Percentiles rank a stretch among this genome's conserved stretches.
phyloP scores from a whole-genome alignment of 2,797 vertebrate species.

The Tapirus indicus region DNA sequence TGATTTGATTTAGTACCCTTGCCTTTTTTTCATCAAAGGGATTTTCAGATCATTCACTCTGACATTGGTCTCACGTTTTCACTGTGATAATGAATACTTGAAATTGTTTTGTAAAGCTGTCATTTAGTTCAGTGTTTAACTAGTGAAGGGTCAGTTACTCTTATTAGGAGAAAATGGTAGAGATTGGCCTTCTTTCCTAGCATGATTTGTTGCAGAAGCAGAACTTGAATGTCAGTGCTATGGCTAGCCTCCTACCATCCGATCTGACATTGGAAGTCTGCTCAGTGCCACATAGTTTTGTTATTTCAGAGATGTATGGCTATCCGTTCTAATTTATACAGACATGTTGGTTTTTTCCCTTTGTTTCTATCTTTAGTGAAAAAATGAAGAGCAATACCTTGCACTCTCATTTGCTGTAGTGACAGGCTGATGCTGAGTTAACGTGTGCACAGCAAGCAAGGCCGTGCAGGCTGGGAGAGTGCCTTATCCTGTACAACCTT shows the following conservation, averaged over 20 bases:
- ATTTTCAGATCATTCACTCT: slow-evolving; percentile 86
- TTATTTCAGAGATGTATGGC: slow-evolving; percentile 70
- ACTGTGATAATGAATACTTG: slow-evolving; percentile 93
- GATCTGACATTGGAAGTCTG: slow-evolving; percentile 71
- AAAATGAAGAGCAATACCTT: slow-evolving; percentile 81
- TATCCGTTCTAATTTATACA: slow-evolving; percentile 70
- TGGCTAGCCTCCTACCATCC: slow-evolving; percentile 72
- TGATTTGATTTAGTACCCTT: slow-evolving; percentile 90
- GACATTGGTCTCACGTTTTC: slow-evolving; percentile 90
- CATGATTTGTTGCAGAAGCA: slow-evolving; percentile 77
- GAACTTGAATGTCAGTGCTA: slow-evolving; percentile 76
- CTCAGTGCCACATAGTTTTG: slow-evolving; percentile 74
- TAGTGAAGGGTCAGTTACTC: slow-evolving; percentile 81
- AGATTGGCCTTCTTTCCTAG: slow-evolving; percentile 73
- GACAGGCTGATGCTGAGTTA: slow-evolving; percentile 50
- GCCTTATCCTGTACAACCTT: slow-evolving; percentile 78
- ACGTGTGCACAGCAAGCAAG: background rate
- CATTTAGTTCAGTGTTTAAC: slow-evolving; percentile 85
- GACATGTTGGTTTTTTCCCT: slow-evolving; percentile 46
- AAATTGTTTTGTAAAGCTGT: slow-evolving; percentile 89
- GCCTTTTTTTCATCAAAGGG: slow-evolving; percentile 90
- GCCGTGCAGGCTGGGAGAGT: slow-evolving; percentile 70
- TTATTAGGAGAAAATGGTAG: slow-evolving; percentile 80
- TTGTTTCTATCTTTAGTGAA: slow-evolving; percentile 59
- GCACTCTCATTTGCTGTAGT: slow-evolving; percentile 71